Evolutionary conservation across 2,888 invertebrate species (phyloP), one percentile per base, ranked within the genome.

Genomic region (Drosophila mulleri): DNA sequence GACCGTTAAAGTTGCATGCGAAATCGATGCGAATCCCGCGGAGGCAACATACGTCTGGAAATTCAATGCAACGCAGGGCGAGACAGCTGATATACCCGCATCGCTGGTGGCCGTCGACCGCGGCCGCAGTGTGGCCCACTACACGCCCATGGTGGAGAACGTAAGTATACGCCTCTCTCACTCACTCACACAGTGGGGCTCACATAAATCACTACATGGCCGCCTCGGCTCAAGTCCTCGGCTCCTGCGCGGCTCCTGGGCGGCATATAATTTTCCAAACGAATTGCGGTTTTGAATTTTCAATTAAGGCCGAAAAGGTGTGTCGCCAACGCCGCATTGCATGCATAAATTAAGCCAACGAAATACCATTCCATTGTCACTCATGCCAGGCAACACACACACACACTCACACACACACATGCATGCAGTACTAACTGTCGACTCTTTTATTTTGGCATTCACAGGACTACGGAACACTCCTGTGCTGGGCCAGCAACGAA

Each of bases 401-500:
- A 7, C 52, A 35, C 58, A 20, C 52, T n/a, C 62, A 35, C 74
- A 53, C 48, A 67, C 42, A 26, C 37, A 5, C 39, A 16, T 6
- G 7, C 53, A 37, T 7, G 1, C 32, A 32, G 9, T n/a, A 16
- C 54, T 45, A 12, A 42, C 41, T 58, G 52, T 59, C 26, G 18
- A 45, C 50, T 59, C 67, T 58, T 54, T 52, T 61, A 48, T 48
- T 63, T 64, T 57, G 18, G 18, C 60, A 65, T 75, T 76, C 72
- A 23, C 90, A 93, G 91, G 96, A 96, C 93, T 96, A 96, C 88
- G 96, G 96, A 32, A 96, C 96, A 23, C 93, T 96, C 44, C 93
- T 96, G 47, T 96, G 96, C 90, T 96, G 95, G 95, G 96, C 95
- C 11, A 94, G 93, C 85, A 96, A 96, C 92, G 95, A 95, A 90